Evolutionary conservation across 2,113 vertebrate genomes (phyloP).

Genomic region (Rhynchomys soricoides): DNA sequence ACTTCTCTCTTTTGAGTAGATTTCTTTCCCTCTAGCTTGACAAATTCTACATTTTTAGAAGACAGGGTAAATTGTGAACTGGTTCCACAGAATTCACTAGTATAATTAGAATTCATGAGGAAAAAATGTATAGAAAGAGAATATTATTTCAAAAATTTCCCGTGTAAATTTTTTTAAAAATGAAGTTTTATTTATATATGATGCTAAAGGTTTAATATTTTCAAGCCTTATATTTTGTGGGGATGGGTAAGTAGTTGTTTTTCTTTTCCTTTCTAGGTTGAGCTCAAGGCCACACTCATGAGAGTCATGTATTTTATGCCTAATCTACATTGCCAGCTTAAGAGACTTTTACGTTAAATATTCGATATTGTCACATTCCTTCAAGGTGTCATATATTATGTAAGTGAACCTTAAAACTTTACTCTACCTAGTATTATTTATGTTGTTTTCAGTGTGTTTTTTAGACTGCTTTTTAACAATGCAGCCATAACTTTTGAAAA

Average conservation of each 20-base stretch:
- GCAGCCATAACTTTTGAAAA: slow-evolving; percentile 25
- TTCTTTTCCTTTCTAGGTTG: background rate
- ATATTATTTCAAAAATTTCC: background rate
- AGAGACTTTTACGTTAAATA: slow-evolving; percentile 1
- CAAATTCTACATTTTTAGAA: background rate
- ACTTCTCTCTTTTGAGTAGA: background rate
- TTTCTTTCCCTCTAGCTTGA: background rate
- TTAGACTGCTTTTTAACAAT: slow-evolving; percentile 56
- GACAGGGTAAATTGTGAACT: background rate
- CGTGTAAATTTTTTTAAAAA: background rate
- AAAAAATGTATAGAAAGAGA: slow-evolving; percentile 8
- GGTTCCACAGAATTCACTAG: background rate
- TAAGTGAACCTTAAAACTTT: background rate
- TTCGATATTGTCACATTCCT: background rate
- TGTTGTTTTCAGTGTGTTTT: slow-evolving; percentile 20
- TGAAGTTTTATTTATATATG: background rate
- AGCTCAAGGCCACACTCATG: background rate
- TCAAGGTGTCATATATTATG: background rate
- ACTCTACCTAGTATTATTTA: background rate
- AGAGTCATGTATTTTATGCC: background rate
- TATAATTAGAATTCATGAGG: background rate
- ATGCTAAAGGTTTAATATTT: background rate
- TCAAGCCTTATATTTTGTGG: background rate
- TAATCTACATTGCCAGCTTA: background rate
- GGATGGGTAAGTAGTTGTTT: background rate